Evolutionary conservation across 2,113 vertebrate genomes (phyloP), one percentile per base, ranked within the genome.

Genomic region (Furnarius figulus): DNA sequence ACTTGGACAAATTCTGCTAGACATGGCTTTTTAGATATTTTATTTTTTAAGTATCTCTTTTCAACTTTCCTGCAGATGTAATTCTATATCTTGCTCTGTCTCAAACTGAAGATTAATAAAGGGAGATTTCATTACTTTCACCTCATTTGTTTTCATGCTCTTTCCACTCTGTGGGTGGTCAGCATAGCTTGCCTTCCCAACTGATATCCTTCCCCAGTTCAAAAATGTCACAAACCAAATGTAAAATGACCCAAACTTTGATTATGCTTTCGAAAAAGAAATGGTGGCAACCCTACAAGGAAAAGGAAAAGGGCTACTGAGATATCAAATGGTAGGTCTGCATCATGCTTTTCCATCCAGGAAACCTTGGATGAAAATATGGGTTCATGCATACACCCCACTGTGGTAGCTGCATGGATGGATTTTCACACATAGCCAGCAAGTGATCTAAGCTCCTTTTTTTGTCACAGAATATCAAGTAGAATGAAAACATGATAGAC

Each of bases 11-110:
- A 85, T 42, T 73, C 35, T 68, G 6, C 5, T 74, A 39, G 27
- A 21, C 56, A 35, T 6, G 25, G 11, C 15, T 87, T 93, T 93
- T n/a, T 37, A 53, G 61, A 31, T 58, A 66, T 71, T 62, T 53
- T 62, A 12, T 84, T 84, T 70, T 39, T 65, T n/a, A 80, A 81
- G 9, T 33, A 16, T 53, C 27, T 44, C 27, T 61, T 68, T 68
- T 83, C 49, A 74, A 70, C 46, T 12, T 84, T 85, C 13, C 31
- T 59, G 18, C 82, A 12, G 17, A 39, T 55, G 11, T n/a, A 81
- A 37, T 46, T 4, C 0, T 28, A 21, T 20, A 81, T 31, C 8
- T 91, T 0, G 0, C 12, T 66, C 50, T 93, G 7, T 11, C 24
- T 91, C 73, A 74, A 74, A 33, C 8, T 58, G 31, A 87, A 66